A percentile compares a stretch with the other conserved stretches of the same genome.
These are phyloP conservation scores for Toxotes lorentzi DNA, from an alignment of 2,797 vertebrate species.

Conservation along the genomic window DNA sequence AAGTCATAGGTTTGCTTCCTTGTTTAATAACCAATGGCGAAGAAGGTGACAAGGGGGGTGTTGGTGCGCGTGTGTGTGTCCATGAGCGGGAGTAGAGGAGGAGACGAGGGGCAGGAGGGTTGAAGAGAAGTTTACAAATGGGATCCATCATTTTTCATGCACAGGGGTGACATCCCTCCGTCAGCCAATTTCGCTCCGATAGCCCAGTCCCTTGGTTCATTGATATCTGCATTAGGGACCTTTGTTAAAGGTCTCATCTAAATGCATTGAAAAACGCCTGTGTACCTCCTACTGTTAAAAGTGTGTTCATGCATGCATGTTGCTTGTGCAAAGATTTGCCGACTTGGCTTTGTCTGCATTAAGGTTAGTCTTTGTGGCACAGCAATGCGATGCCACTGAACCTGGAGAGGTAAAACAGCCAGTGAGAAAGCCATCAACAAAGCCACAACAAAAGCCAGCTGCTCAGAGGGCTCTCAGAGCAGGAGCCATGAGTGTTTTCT, in stretches of 20 bases:
- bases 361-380: conserved; percentile 82
- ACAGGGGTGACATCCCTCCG: conserved; percentile 84
- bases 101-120: conserved; percentile 40
- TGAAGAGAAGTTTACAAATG: conserved; percentile 84
- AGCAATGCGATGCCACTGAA: conserved; percentile 75
- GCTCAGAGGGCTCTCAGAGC: conserved; percentile 33
- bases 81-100: background rate
- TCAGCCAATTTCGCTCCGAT: conserved; percentile 87
- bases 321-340: conserved; percentile 82
- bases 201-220: conserved; percentile 86
- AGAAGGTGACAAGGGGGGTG: conserved; percentile 25
- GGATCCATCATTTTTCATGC: conserved; percentile 89
- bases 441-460: conserved; percentile 47
- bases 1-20: conserved; percentile 75
- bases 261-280: conserved; percentile 89
- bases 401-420: conserved; percentile 53
- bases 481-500: conserved; percentile 42
- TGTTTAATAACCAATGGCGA: conserved; percentile 74
- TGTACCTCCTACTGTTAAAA: conserved; percentile 74
- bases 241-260: conserved; percentile 91
- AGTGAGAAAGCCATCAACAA: conserved; percentile 61
- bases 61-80: conserved; percentile 9
- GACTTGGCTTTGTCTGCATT: conserved; percentile 86
- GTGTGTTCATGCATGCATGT: conserved; percentile 68
- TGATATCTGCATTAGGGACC: conserved; percentile 90